Conservation (phyloP, 2,888 invertebrate species). For the Dysmachus trigonus region DNA sequence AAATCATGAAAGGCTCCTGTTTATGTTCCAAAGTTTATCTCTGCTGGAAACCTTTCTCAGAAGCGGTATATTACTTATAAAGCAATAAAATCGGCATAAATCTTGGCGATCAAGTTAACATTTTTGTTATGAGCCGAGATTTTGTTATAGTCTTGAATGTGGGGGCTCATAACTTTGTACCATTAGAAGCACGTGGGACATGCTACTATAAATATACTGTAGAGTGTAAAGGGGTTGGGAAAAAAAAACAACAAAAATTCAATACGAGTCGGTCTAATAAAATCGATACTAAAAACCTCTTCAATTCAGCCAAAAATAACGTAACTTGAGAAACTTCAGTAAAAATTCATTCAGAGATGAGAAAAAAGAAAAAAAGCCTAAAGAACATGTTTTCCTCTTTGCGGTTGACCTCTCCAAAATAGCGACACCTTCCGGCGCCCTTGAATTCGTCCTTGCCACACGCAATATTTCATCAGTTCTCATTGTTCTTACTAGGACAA, state of each 20-base stretch:
- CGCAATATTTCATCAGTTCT: background rate
- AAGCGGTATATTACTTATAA: background rate
- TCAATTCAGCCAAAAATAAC: background rate
- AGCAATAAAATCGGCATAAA: background rate
- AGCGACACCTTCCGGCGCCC: background rate
- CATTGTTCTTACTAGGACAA: background rate
- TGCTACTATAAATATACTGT: background rate
- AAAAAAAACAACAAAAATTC: background rate
- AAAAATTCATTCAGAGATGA: background rate
- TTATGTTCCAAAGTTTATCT: background rate
- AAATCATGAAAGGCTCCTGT: background rate
- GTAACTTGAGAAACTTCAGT: background rate
- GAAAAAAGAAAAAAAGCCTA: background rate
- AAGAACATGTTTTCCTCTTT: background rate
- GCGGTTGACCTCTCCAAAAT: background rate
- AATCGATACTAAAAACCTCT: background rate
- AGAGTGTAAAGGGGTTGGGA: background rate
- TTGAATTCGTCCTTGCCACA: background rate
- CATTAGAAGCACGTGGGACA: background rate
- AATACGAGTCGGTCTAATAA: background rate
- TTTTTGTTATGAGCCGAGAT: background rate
- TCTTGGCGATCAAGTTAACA: background rate
- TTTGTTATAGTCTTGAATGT: background rate
- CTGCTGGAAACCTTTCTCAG: background rate
- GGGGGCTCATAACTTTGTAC: background rate